Base-by-base conservation (phyloP, 2,888 invertebrate genomes). In the Eilema sororculum region DNA sequence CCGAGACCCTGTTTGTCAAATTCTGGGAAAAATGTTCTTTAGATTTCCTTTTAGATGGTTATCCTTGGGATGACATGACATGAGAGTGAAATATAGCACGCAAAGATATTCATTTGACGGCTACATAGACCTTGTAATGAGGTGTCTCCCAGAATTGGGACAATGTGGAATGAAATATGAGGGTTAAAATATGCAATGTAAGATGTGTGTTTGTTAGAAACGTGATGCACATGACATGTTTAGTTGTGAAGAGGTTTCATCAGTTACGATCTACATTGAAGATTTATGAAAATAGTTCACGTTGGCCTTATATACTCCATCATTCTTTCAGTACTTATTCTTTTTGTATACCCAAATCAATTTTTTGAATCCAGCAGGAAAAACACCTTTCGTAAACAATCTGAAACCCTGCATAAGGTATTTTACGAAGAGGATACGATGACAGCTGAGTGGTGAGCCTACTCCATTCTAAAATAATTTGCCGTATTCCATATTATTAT, bases 1-100 rank as follows among this genome's bases (percentile, higher is more conserved):
- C 79, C 77, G 77, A 79, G 70, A 77, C 76, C 69, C 78, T 73
- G 74, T 81, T 71, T 67, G 79, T 78, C 79, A 76, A 60, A 78
- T 79, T 68, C 82, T 63, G 66, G 74, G 74, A 79, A 74, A 70
- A 58, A 57, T 67, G 28, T 68, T 24, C 41, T 30, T 62, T 65
- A 33, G 52, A 59, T 73, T 72, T 75, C 73, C 66, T 73, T 75
- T 71, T 46, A 73, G 76, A 76, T 79, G 62, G 61, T 79, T 75
- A 74, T 83, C 78, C 65, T 70, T 73, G 30, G 62, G 62, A 37
- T 71, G 65, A 58, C 20, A 33, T 9, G 68, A 70, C 70, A 60
- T 61, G 72, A 75, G 72, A 76, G 73, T 71, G 67, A 77, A 78
- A 62, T 77, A 75, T 83, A 64, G 30, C 72, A 56, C 65, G 30